Evolutionary conservation across 2,797 vertebrate genomes (phyloP), one percentile per base, ranked within the genome.

Genomic region (Ammospiza maritima): DNA sequence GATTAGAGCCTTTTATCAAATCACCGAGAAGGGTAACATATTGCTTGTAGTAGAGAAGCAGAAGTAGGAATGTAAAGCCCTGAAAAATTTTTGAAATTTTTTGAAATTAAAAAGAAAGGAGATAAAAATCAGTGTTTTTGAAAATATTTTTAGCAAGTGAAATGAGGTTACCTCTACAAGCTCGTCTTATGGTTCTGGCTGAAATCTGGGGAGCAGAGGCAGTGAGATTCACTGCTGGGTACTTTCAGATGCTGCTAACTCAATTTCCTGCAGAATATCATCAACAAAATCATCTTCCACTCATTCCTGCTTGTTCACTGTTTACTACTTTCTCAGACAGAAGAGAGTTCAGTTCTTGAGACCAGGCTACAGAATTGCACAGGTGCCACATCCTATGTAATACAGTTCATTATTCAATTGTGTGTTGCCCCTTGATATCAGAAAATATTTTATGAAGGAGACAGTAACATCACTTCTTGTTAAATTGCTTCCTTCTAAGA

Each of bases 141-240:
- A 62, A 75, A 94, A 90, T 71, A 44, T 32, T 66, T 87, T 94
- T 76, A 87, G 17, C 16, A 70, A 87, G 38, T 48, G 34, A 82
- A 85, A 87, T 26, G 50, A 76, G 13, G 17, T 70, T 87, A 50
- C 15, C 10, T 64, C 47, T 26, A 50, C 50, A 47, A 65, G 4
- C 3, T 70, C 7, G 5, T 58, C 36, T 51, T 44, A 13, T 15
- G 45, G 8, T 61, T 75, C 26, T 65, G 58, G 5, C 11, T 75
- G 42, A 18, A 21, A 65, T 61, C 7, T 71, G 62, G 25, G 50
- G 25, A 86, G 27, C 2, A 8, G 58, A 86, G 18, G 8, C 25
- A 60, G 50, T n/a, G 38, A 19, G 19, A 61, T 38, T 85, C 42
- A 54, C 21, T 17, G 11, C 2, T 74, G 50, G 10, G 8, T 80